Evolutionary conservation across 2,888 invertebrate species (phyloP).

Genomic region (Beris morrisii): DNA sequence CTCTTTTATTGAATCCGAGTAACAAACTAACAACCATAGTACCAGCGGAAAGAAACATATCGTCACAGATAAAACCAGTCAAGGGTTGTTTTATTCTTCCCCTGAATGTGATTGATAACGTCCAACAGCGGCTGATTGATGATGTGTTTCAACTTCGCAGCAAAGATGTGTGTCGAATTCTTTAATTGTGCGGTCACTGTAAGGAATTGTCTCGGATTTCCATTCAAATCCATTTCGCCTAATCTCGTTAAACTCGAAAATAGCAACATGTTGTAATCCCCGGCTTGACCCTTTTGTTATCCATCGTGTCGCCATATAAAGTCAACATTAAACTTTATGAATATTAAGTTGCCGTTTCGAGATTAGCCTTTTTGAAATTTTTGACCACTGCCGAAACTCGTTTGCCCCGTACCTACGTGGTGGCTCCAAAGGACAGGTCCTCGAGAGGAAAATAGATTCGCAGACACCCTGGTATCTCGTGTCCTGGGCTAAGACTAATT

Average conservation of each 20-base stretch:
- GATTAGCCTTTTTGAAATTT: constrained; percentile 7
- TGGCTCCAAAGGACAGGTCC: background rate
- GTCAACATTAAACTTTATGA: constrained; percentile 15
- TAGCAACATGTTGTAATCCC: constrained; percentile 28
- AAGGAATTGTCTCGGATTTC: background rate
- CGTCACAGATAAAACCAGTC: constrained; percentile 25
- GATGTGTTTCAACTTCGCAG: background rate
- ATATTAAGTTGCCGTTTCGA: constrained; percentile 3
- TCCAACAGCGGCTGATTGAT: constrained; percentile 25
- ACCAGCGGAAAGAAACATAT: background rate
- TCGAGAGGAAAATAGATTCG: constrained; percentile 9
- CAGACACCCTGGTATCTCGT: background rate
- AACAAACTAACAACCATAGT: constrained; percentile 1
- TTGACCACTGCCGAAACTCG: background rate
- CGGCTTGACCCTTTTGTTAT: constrained; percentile 13
- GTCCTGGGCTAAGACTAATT: constrained; percentile 7
- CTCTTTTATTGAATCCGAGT: constrained; percentile 24
- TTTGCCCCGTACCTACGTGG: background rate
- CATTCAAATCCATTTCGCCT: constrained; percentile 16
- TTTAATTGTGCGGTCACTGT: constrained; percentile 29
- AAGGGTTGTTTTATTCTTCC: constrained; percentile 21
- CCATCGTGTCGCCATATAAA: background rate
- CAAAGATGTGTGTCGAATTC: constrained; percentile 14
- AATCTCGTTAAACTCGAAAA: constrained; percentile 29
- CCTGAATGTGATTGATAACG: constrained; percentile 22